Conservation (phyloP, 2,888 invertebrate species). For the Mantis religiosa region DNA sequence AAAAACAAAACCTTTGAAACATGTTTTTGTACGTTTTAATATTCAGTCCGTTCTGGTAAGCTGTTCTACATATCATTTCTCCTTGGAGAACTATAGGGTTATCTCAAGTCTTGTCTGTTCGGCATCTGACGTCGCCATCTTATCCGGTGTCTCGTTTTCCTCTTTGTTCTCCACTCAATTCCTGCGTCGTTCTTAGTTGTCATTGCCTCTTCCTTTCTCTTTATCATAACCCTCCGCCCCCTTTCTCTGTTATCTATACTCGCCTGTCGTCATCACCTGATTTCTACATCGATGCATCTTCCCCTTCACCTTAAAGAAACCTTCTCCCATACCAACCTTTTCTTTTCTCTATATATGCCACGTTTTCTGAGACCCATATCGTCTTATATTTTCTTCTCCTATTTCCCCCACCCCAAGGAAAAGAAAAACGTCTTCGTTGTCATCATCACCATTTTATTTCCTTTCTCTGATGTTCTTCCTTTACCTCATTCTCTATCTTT, state of each 20-base stretch:
- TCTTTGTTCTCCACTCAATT: slow-evolving; percentile 19
- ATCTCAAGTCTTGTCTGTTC: neutral
- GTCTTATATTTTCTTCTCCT: neutral
- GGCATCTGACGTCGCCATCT: neutral
- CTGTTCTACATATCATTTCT: neutral
- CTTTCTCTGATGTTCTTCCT: slow-evolving; percentile 19
- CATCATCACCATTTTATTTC: slow-evolving; percentile 19
- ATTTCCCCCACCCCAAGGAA: neutral
- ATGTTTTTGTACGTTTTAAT: too few species aligned
- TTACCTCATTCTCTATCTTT: slow-evolving; percentile 12
- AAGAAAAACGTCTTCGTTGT: slow-evolving; percentile 2
- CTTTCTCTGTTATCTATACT: slow-evolving; percentile 11
- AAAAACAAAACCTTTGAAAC: too few species aligned
- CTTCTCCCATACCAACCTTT: neutral
- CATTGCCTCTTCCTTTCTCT: neutral
- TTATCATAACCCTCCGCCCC: slow-evolving; percentile 7
- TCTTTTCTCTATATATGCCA: slow-evolving; percentile 9
- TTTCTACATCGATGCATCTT: slow-evolving; percentile 19
- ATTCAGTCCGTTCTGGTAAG: too few species aligned
- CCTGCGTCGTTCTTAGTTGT: neutral
- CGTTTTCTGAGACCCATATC: slow-evolving; percentile 13
- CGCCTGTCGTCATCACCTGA: slow-evolving; percentile 22
- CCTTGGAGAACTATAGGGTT: neutral
- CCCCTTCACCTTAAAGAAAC: neutral
- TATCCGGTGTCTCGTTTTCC: neutral